Evolutionary conservation across 2,888 invertebrate species (phyloP).

Genomic region (Malthinus flaveolus): DNA sequence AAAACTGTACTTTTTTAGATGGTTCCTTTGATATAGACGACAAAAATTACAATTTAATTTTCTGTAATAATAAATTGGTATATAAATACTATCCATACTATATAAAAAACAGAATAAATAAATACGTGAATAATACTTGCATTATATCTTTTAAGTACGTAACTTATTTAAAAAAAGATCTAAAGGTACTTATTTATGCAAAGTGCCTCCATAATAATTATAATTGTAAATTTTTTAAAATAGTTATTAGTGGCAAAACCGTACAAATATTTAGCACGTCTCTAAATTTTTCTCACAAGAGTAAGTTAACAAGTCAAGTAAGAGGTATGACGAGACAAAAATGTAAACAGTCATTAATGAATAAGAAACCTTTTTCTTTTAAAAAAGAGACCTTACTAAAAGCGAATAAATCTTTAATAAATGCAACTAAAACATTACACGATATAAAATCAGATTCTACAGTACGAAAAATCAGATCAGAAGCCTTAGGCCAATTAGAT

Average conservation of each 20-base stretch:
- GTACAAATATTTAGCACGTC: neutral
- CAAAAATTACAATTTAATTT: too few species aligned
- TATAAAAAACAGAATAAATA: neutral
- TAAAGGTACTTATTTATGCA: neutral
- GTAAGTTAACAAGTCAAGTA: too few species aligned
- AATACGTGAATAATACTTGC: neutral
- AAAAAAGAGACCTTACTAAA: neutral
- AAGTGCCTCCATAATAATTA: neutral
- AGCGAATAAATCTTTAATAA: neutral
- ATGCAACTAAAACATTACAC: too few species aligned
- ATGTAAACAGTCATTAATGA: too few species aligned
- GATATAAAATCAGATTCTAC: slow-evolving; percentile 26
- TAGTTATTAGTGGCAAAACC: neutral
- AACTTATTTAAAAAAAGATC: neutral
- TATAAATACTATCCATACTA: neutral
- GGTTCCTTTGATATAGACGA: too few species aligned
- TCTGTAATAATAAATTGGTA: too few species aligned
- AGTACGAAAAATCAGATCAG: slow-evolving; percentile 27
- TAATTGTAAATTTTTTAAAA: neutral
- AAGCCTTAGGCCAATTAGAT: slow-evolving; percentile 4
- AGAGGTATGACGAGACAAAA: too few species aligned
- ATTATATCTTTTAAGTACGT: neutral
- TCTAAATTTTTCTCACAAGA: neutral
- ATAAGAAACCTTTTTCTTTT: neutral
- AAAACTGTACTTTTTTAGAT: too few species aligned